Evolutionary conservation across 2,797 vertebrate species (phyloP), one percentile per base, ranked within the genome.

Genomic region (Diplodus puntazzo): DNA sequence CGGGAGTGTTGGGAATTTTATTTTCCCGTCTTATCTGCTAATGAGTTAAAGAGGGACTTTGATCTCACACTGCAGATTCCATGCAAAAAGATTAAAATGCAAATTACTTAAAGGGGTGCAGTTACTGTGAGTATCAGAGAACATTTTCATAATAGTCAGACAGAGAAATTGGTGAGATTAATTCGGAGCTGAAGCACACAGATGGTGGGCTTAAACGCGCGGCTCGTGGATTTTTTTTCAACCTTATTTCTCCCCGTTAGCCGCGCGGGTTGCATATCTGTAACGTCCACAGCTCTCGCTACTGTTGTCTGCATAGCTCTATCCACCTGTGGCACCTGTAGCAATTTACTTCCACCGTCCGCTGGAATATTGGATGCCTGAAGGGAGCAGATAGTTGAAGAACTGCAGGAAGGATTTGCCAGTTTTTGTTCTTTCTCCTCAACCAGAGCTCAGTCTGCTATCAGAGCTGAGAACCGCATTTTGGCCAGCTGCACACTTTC

Each of bases 1-100:
- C 0, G 9, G 50, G 53, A 67, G 66, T 73, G 59, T 46, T 57
- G 81, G 68, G 77, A 87, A 83, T 89, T 80, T 73, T 75, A 74
- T 83, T 84, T 81, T 75, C 69, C 43, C 27, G 50, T 81, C 79
- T 86, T 69, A 75, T 80, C 66, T 39, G 27, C 64, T 86, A 85
- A 89, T 87, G 75, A 88, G 66, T 84, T 86, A 84, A 89, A 82
- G 73, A 77, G 75, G 52, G 58, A 82, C 77, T 90, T 89, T 89
- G 83, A 89, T 91, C 84, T 86, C 65, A 54, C 17, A 11, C 45
- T 54, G 75, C 21, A 73, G 80, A 81, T 81, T 77, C 25, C 65
- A 76, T 21, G 2, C 63, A 82, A 79, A 77, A 77, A 78, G 16
- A 88, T 74, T 23, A 85, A 89, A 86, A 87, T 84, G 82, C 63